These are phyloP conservation scores for Rhimphoctona megacephalus DNA, from an alignment of 2,888 invertebrate genomes.

Conservation along the genomic window DNA sequence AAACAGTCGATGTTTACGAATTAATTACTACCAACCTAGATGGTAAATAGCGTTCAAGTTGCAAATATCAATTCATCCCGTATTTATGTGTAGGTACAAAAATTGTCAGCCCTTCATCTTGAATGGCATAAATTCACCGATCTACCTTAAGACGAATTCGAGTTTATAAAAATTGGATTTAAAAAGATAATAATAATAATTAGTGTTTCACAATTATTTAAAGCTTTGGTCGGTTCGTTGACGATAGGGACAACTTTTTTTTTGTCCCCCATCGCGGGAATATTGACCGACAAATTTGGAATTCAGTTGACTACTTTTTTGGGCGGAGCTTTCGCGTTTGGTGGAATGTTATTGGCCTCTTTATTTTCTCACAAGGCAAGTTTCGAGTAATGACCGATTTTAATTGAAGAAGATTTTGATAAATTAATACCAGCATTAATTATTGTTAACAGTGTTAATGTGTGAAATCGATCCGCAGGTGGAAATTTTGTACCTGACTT, in stretches of 20 bases:
- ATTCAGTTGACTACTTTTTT: slow-evolving; percentile 92
- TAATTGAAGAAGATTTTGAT: slow-evolving; percentile 2
- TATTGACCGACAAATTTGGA: slow-evolving; percentile 94
- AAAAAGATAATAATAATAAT: neutral
- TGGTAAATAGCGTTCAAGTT: too few species aligned
- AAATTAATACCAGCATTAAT: neutral
- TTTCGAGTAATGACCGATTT: slow-evolving; percentile 19
- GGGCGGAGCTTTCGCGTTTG: slow-evolving; percentile 92
- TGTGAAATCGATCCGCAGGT: slow-evolving; percentile 84
- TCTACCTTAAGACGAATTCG: too few species aligned
- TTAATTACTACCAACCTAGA: too few species aligned
- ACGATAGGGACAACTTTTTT: slow-evolving; percentile 96
- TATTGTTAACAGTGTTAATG: neutral
- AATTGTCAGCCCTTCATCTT: too few species aligned
- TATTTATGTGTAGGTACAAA: too few species aligned
- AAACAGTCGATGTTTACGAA: too few species aligned
- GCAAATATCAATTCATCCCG: too few species aligned
- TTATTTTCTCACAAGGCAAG: slow-evolving; percentile 87
- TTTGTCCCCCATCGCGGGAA: slow-evolving; percentile 94
- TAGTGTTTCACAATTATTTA: slow-evolving; percentile 83
- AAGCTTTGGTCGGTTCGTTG: slow-evolving; percentile 95
- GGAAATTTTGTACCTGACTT: slow-evolving; percentile 92
- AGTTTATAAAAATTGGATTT: neutral
- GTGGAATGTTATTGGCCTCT: slow-evolving; percentile 93
- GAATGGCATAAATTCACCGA: too few species aligned